Conservation (phyloP, 2,888 invertebrate genomes). For the Caenorhabditis afra region DNA sequence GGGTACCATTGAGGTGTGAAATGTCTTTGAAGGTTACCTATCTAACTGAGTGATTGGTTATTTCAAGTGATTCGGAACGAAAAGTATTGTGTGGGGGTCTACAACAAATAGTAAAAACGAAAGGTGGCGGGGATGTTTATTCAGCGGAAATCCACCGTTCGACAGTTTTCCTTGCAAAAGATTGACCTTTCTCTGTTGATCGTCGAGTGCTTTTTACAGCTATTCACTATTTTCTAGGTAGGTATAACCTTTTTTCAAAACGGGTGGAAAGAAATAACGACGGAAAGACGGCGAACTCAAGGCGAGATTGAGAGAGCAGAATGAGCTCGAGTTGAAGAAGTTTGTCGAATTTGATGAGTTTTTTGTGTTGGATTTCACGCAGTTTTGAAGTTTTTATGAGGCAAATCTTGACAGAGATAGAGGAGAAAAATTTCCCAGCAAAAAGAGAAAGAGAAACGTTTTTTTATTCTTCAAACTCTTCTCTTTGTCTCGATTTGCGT, state of each 20-base stretch:
- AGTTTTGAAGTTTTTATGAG: slow-evolving; percentile 6
- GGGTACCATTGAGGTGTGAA: too few species aligned
- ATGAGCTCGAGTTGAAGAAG: slow-evolving; percentile 40
- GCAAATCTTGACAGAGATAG: too few species aligned
- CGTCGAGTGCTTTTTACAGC: slow-evolving; percentile 24
- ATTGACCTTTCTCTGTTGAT: slow-evolving; percentile 46
- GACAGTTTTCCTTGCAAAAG: slow-evolving; percentile 34
- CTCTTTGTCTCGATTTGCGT: too few species aligned
- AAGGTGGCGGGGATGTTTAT: slow-evolving; percentile 42
- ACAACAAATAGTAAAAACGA: slow-evolving; percentile 37
- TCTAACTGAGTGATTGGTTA: too few species aligned
- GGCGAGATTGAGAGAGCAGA: slow-evolving; percentile 19
- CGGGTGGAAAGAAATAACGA: background rate
- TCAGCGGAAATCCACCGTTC: slow-evolving; percentile 54
- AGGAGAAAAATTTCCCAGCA: background rate
- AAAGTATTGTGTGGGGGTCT: slow-evolving; percentile 17
- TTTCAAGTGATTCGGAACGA: background rate
- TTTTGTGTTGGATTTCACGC: slow-evolving; percentile 31
- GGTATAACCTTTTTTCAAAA: background rate
- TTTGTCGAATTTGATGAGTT: slow-evolving; percentile 33
- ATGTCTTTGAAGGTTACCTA: too few species aligned
- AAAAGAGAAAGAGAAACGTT: slow-evolving; percentile 2
- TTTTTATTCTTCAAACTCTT: too few species aligned
- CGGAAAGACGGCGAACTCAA: too few species aligned
- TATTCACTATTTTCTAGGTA: slow-evolving; percentile 28